phyloP scores from a whole-genome alignment of 1,140 invertebrate species.

The Musca vetustissima region DNA sequence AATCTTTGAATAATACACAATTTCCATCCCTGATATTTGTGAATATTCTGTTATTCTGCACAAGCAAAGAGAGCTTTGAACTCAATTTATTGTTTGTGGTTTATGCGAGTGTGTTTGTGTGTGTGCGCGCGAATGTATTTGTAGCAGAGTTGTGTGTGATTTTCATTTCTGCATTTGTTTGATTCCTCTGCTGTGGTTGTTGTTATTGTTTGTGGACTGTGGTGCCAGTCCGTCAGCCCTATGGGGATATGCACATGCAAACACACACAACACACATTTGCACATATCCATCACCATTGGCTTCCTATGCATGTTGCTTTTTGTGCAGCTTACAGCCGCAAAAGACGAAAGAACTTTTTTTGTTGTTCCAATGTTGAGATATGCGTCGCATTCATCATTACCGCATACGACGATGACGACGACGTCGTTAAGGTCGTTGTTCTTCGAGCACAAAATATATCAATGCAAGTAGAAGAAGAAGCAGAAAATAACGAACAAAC shows the following conservation, averaged over 20 bases:
- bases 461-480: not conserved
- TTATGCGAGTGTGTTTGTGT: no score
- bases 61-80: conserved; percentile 17
- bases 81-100: conserved; percentile 7
- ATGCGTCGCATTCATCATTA: conserved; percentile 22
- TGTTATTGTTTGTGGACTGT: conserved; percentile 4
- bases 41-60: no score
- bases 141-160: not conserved
- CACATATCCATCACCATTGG: not conserved
- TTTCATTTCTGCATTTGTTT: not conserved
- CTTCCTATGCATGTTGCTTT: not conserved
- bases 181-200: not conserved
- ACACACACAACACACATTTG: not conserved
- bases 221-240: not conserved
- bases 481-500: no score
- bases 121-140: not conserved
- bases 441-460: not conserved
- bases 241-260: not conserved
- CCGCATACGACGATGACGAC: not conserved
- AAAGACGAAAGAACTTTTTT: not conserved
- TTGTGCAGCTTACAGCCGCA: no score
- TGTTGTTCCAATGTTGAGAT: conserved; percentile 14
- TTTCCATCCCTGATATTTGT: no score
- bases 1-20: no score
- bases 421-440: conserved; percentile 9